Evolutionary conservation across 2,113 vertebrate genomes (phyloP).

Genomic region (Lota lota): DNA sequence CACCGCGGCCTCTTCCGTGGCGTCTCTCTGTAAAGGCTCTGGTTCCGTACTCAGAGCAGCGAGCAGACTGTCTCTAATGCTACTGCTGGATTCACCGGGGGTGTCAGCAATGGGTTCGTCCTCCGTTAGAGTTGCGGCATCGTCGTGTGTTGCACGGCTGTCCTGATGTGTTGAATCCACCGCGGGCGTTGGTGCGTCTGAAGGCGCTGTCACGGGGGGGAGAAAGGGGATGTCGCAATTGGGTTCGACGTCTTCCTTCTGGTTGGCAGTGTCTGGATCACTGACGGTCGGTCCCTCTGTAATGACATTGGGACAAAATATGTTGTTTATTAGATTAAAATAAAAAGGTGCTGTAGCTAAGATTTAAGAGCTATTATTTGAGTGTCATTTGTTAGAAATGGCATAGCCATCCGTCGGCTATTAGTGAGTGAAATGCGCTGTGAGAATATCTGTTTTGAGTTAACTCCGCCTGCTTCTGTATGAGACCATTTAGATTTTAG

Average conservation of each 20-base stretch:
- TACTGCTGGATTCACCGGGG: background rate
- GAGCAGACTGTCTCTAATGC: too few relatives aligned
- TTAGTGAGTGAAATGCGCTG: too few relatives aligned
- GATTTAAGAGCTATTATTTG: too few relatives aligned
- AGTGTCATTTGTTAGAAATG: too few relatives aligned
- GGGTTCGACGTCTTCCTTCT: background rate
- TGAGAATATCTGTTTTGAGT: too few relatives aligned
- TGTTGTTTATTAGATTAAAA: too few relatives aligned
- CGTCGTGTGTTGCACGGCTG: background rate
- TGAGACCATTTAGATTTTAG: too few relatives aligned
- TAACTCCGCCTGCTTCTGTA: too few relatives aligned
- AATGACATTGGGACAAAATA: background rate
- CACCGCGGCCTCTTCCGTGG: slow-evolving; percentile 5
- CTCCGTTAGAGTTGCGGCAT: background rate
- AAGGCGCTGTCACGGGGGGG: background rate
- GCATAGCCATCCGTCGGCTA: too few relatives aligned
- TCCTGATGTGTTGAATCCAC: background rate
- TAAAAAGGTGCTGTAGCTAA: too few relatives aligned
- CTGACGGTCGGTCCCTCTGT: background rate
- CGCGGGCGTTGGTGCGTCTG: background rate
- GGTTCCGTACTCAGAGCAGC: background rate
- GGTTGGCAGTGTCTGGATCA: background rate
- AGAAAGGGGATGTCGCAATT: background rate
- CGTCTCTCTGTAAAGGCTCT: background rate
- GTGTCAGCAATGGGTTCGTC: too few relatives aligned